Evolutionary conservation across 1,140 invertebrate species (phyloP).

Genomic region (Ephestia elutella): DNA sequence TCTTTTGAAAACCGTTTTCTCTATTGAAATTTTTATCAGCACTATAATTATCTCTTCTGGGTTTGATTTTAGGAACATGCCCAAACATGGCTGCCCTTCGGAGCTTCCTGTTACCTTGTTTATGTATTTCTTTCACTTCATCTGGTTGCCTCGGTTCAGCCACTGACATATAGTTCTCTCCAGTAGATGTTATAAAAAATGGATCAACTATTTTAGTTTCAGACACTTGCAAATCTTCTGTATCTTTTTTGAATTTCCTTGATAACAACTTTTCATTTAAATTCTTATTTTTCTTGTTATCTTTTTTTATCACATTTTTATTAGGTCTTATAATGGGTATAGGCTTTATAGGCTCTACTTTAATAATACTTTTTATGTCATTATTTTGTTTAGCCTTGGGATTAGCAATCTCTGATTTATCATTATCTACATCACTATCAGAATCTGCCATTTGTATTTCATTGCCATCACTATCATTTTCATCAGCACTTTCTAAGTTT

Average conservation of each 20-base stretch:
- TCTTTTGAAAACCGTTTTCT: conserved; percentile 18
- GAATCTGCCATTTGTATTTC: conserved; percentile 9
- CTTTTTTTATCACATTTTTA: conserved; percentile 31
- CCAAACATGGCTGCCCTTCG: conserved; percentile 68
- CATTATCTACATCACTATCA: conserved; percentile 13
- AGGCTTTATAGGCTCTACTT: conserved; percentile 12
- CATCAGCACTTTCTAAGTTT: conserved; percentile 6
- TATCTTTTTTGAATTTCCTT: conserved; percentile 55
- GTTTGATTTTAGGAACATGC: conserved; percentile 51
- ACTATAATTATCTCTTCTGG: conserved; percentile 31
- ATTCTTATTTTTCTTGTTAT: conserved; percentile 52
- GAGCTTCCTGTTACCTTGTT: conserved; percentile 58
- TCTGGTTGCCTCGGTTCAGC: conserved; percentile 65
- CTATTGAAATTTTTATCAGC: conserved; percentile 19
- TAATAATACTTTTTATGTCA: conserved; percentile 9
- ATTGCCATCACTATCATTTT: conserved; percentile 12
- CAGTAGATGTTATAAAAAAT: conserved; percentile 76
- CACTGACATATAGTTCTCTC: conserved; percentile 75
- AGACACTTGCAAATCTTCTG: conserved; percentile 26
- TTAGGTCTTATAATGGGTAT: background rate
- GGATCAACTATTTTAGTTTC: conserved; percentile 69
- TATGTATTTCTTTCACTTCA: conserved; percentile 62
- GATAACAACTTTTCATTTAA: conserved; percentile 53
- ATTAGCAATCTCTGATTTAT: conserved; percentile 5
- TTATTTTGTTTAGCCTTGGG: conserved; percentile 10